Percentiles rank a stretch among this genome's conserved stretches.
Evolutionary conservation across 2,797 vertebrate species (phyloP).

Genomic region (Aplochiton taeniatus): DNA sequence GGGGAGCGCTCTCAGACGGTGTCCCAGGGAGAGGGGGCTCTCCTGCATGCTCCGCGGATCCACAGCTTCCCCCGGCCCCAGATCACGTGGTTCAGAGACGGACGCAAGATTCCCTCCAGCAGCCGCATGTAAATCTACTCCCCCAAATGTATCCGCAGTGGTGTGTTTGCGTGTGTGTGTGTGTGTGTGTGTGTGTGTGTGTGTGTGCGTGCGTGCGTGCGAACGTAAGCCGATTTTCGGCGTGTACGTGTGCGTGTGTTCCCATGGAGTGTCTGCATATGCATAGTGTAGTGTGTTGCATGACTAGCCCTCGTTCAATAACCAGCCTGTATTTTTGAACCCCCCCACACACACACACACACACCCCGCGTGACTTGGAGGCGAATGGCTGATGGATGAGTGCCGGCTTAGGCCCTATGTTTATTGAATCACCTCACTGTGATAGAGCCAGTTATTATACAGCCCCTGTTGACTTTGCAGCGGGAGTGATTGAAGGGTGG

Average conservation of each 20-base stretch:
- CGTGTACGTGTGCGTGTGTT: no score
- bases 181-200: background rate
- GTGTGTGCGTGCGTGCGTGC: background rate
- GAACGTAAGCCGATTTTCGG: background rate
- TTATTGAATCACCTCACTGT: conserved; percentile 67
- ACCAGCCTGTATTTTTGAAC: conserved; percentile 39
- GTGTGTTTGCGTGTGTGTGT: background rate
- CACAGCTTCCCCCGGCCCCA: conserved; percentile 94
- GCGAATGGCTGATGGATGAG: conserved; percentile 60
- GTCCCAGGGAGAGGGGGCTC: conserved; percentile 89
- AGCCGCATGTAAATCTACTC: conserved; percentile 88
- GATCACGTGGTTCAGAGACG: conserved; percentile 98
- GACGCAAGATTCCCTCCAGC: conserved; percentile 96
- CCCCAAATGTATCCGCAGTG: background rate
- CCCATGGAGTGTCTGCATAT: no score
- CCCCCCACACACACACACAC: no score
- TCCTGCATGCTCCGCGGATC: conserved; percentile 86
- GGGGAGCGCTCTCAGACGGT: conserved; percentile 83
- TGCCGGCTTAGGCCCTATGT: conserved; percentile 50
- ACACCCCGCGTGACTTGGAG: conserved; percentile 47
- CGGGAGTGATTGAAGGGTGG: conserved; percentile 72
- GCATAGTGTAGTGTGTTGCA: no score
- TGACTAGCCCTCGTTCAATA: no score
- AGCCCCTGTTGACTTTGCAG: conserved; percentile 68
- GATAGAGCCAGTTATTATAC: conserved; percentile 76